These are phyloP conservation scores for Morpho achilles DNA, from an alignment of 2,888 invertebrate genomes.

Conservation along the genomic window DNA sequence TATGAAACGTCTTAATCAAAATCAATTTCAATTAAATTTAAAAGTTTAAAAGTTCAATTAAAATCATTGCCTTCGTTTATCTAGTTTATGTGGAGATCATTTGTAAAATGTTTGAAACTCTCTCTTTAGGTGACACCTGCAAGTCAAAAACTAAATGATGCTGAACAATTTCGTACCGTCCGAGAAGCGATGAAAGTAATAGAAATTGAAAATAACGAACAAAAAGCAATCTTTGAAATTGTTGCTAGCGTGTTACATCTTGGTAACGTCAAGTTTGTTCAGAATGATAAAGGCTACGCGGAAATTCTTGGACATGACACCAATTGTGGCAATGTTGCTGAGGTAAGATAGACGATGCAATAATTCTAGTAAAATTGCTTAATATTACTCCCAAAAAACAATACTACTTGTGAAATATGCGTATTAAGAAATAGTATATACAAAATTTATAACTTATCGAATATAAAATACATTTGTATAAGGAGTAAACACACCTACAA, in stretches of 20 bases:
- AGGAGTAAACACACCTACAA: too few relatives aligned
- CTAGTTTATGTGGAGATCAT: too few relatives aligned
- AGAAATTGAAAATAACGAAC: slow-evolving; percentile 85
- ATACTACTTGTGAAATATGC: too few relatives aligned
- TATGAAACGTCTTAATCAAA: too few relatives aligned
- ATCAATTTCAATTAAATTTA: too few relatives aligned
- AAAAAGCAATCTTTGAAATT: slow-evolving; percentile 87
- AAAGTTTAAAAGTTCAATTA: too few relatives aligned
- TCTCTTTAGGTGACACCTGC: slow-evolving; percentile 42
- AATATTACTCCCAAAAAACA: too few relatives aligned
- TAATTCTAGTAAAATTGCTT: background rate
- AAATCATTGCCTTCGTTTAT: too few relatives aligned
- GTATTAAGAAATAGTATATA: too few relatives aligned
- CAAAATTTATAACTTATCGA: too few relatives aligned
- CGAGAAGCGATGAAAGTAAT: slow-evolving; percentile 87
- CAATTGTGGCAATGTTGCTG: slow-evolving; percentile 78
- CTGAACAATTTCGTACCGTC: slow-evolving; percentile 83
- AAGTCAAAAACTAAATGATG: slow-evolving; percentile 75
- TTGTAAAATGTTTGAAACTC: too few relatives aligned
- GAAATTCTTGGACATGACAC: slow-evolving; percentile 82
- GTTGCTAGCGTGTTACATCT: slow-evolving; percentile 92
- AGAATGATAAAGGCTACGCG: slow-evolving; percentile 83
- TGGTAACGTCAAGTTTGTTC: slow-evolving; percentile 90
- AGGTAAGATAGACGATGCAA: slow-evolving; percentile 68
- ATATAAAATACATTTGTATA: too few relatives aligned